A percentile compares a stretch with the other conserved stretches of the same genome.
Evolutionary conservation across 2,797 vertebrate genomes (phyloP).

Genomic region (Garrulus glandarius): DNA sequence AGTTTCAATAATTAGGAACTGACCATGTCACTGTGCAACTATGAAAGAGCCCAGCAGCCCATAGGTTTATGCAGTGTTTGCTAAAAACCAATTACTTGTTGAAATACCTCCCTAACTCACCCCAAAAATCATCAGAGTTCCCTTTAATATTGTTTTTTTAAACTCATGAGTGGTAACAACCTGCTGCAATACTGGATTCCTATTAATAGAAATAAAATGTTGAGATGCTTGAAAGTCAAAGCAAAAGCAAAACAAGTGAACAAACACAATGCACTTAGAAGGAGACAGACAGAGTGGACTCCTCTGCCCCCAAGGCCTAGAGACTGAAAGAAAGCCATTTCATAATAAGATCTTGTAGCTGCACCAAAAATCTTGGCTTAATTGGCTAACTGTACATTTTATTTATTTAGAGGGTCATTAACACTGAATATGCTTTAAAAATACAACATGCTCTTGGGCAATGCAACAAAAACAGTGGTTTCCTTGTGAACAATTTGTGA

Average conservation of each 20-base stretch:
- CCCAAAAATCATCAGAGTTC: not conserved
- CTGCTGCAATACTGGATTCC: not conserved
- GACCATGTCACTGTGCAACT: not conserved
- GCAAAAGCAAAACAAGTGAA: constrained; percentile 21
- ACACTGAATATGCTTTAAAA: not conserved
- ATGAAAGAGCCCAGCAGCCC: not conserved
- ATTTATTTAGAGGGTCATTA: constrained; percentile 16
- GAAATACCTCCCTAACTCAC: constrained; percentile 4
- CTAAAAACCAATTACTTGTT: not conserved
- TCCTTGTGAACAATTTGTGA: not conserved
- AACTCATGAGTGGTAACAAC: not conserved
- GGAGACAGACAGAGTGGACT: not conserved
- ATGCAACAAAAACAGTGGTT: not conserved
- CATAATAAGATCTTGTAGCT: not conserved
- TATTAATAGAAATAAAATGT: constrained; percentile 29
- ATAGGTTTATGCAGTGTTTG: not conserved
- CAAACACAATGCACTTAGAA: constrained; percentile 3
- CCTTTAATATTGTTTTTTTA: not conserved
- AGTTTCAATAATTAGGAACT: not conserved
- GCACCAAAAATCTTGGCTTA: constrained; percentile 15
- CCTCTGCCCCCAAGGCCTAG: not conserved
- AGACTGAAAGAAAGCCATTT: constrained; percentile 5
- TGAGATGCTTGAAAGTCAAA: constrained; percentile 33
- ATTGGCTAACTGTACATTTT: constrained; percentile 12
- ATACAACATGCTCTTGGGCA: not conserved